Conservation (phyloP, 2,888 invertebrate species). For the Drosophila atripex region DNA sequence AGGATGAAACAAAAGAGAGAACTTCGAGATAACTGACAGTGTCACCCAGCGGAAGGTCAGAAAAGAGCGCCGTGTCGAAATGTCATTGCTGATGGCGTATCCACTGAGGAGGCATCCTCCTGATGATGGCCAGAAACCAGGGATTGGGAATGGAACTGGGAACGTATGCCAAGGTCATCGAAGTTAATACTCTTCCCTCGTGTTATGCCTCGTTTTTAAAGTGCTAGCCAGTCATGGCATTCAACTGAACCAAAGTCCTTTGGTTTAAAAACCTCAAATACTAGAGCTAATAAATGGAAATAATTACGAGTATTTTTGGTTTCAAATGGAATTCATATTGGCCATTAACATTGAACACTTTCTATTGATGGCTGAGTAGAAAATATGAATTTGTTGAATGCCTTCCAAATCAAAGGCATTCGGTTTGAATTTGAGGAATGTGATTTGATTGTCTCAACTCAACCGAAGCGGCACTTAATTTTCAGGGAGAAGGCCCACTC, state of each 20-base stretch:
- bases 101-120: slow-evolving; percentile 1
- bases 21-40: slow-evolving; percentile 24
- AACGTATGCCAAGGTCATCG: slow-evolving; percentile 38
- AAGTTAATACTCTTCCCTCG: slow-evolving; percentile 12
- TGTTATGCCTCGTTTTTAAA: slow-evolving; percentile 6
- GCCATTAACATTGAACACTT: not conserved
- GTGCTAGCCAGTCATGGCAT: not conserved
- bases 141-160: not conserved
- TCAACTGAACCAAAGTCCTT: not conserved
- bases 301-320: not conserved
- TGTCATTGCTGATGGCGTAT: slow-evolving; percentile 27
- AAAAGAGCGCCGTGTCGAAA: slow-evolving; percentile 6
- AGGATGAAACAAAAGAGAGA: slow-evolving; percentile 24
- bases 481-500: slow-evolving; percentile 3
- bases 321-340: not conserved
- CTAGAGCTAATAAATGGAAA: not conserved
- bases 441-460: slow-evolving; percentile 9
- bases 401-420: slow-evolving; percentile 1
- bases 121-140: slow-evolving; percentile 10
- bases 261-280: not conserved
- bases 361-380: not conserved
- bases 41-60: slow-evolving; percentile 35
- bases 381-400: slow-evolving; percentile 10
- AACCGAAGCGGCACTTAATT: slow-evolving; percentile 20
- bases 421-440: slow-evolving; percentile 6